Evolutionary conservation across 1,140 invertebrate species (phyloP).

Genomic region (Harlomillsia oculata): DNA sequence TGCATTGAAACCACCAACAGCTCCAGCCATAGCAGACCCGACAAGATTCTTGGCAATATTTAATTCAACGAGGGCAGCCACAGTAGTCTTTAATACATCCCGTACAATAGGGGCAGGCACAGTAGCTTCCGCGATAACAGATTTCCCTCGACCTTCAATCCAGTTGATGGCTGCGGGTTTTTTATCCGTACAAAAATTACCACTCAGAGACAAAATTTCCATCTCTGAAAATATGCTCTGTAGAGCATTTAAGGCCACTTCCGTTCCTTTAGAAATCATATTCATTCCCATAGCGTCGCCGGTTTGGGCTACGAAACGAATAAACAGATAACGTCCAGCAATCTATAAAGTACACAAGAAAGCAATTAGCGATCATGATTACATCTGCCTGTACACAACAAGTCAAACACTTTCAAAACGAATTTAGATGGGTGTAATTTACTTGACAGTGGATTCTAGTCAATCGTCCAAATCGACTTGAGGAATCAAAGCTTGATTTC

Average conservation of each 20-base stretch:
- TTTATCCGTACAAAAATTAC: conserved; percentile 97
- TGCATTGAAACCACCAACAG: conserved; percentile 91
- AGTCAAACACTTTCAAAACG: not conserved
- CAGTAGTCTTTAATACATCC: conserved; percentile 78
- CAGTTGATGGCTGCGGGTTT: conserved; percentile 96
- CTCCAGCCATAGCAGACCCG: conserved; percentile 89
- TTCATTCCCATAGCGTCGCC: conserved; percentile 99
- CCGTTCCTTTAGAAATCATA: conserved; percentile 95
- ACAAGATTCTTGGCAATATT: conserved; percentile 91
- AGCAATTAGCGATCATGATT: not conserved
- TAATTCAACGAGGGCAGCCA: conserved; percentile 72
- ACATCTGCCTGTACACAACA: not conserved
- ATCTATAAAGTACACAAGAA: too few relatives aligned
- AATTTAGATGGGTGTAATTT: not conserved
- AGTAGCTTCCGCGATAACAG: conserved; percentile 85
- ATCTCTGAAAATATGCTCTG: conserved; percentile 71
- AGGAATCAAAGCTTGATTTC: conserved; percentile 81
- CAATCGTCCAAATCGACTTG: conserved; percentile 76
- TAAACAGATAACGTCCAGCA: conserved; percentile 76
- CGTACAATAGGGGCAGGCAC: conserved; percentile 63
- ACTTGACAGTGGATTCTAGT: conserved; percentile 68
- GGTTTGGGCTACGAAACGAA: conserved; percentile 89
- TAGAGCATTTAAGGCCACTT: conserved; percentile 67
- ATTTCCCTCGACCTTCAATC: conserved; percentile 95
- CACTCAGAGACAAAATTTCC: conserved; percentile 87